These are phyloP conservation scores for Saccopteryx bilineata DNA, from an alignment of 2,113 vertebrate genomes.

Conservation along the genomic window DNA sequence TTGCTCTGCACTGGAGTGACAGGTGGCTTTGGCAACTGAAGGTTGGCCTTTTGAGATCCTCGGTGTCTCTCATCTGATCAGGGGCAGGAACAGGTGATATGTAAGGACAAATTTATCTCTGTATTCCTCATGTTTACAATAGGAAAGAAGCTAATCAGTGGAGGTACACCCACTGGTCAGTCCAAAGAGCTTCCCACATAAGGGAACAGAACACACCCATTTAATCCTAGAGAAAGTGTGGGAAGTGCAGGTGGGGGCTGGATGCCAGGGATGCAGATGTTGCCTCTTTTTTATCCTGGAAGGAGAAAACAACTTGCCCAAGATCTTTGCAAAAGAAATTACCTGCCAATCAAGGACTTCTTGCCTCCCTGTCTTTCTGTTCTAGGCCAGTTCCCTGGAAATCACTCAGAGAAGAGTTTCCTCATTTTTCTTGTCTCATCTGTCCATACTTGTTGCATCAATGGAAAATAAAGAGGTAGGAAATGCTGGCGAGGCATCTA, in stretches of 20 bases:
- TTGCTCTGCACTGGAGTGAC: background rate
- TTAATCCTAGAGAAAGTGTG: background rate
- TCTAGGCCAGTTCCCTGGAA: background rate
- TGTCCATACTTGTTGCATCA: background rate
- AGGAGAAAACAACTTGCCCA: background rate
- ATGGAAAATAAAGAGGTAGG: background rate
- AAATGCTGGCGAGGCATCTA: background rate
- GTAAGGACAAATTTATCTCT: background rate
- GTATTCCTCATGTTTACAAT: slow-evolving; percentile 1
- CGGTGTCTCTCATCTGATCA: background rate
- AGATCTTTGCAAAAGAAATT: background rate
- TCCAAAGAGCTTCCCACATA: background rate
- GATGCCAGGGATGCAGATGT: background rate
- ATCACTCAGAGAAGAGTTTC: background rate
- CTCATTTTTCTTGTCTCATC: background rate
- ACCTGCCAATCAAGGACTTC: background rate
- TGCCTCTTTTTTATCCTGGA: background rate
- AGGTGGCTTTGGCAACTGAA: background rate
- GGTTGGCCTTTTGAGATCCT: background rate
- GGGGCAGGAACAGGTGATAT: background rate
- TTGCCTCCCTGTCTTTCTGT: background rate
- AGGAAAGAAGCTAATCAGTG: background rate
- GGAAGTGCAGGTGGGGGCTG: background rate
- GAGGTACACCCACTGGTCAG: background rate
- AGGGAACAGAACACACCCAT: background rate